phyloP scores from a whole-genome alignment of 1,140 invertebrate species.

The Tenebrio molitor region DNA sequence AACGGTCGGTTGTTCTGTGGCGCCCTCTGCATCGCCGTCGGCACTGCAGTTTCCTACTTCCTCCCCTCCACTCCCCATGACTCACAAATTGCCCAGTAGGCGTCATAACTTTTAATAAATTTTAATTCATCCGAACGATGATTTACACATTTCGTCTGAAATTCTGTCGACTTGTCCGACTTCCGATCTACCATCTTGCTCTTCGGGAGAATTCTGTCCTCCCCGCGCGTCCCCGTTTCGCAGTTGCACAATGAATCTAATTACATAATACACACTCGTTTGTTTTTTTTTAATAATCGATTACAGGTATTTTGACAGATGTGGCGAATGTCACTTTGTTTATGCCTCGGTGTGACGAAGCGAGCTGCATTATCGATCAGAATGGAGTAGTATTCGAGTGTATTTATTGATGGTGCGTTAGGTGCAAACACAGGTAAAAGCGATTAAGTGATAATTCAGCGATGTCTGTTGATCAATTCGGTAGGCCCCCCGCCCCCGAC shows the following conservation, averaged over 20 bases:
- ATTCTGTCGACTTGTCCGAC: no score
- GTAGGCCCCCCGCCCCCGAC: slow-evolving; percentile 11
- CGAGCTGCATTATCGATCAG: no score
- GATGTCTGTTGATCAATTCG: slow-evolving; percentile 44
- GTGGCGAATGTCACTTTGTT: slow-evolving; percentile 3
- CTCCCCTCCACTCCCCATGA: not conserved
- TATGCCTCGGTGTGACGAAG: not conserved
- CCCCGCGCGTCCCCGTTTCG: no score
- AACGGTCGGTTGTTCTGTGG: not conserved
- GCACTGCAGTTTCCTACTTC: not conserved
- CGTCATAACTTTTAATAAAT: slow-evolving; percentile 16
- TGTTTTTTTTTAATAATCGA: slow-evolving; percentile 22
- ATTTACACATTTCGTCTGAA: no score
- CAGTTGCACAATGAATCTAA: not conserved
- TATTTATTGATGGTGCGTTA: not conserved
- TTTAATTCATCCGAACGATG: no score
- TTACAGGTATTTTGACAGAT: slow-evolving; percentile 33
- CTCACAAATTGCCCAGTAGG: slow-evolving; percentile 6
- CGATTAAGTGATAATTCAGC: slow-evolving; percentile 14
- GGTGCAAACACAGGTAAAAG: slow-evolving; percentile 14
- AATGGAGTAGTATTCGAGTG: no score
- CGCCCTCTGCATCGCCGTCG: slow-evolving; percentile 4
- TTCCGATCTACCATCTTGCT: no score
- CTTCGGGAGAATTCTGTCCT: no score
- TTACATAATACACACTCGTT: slow-evolving; percentile 21